Evolutionary conservation across 2,113 vertebrate genomes (phyloP), one percentile per base, ranked within the genome.

Genomic region (Macquaria australasica): DNA sequence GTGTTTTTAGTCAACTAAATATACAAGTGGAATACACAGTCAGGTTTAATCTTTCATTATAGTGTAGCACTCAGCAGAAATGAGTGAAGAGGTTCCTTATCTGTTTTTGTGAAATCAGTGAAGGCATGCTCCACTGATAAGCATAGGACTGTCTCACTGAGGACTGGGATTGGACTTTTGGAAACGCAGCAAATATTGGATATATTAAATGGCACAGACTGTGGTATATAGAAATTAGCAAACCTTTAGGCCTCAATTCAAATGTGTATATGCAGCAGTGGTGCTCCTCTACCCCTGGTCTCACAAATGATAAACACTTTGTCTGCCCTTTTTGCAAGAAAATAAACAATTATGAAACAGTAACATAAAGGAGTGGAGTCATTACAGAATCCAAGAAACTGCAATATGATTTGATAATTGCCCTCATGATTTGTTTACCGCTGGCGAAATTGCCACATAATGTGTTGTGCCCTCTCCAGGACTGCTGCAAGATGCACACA

Each of bases 361-460:
- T 18, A 56, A 71, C 73, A 83, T 23, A 75, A 78, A 23, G 71
- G 15, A 69, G 41, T 51, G 25, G 80, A 89, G 45, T 83, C 84
- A 72, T 85, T 79, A 72, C 48, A 43, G 20, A 59, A 73, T 34
- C 76, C 23, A 60, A 79, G 39, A 66, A 81, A 73, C 41, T 63
- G 70, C 48, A 62, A 31, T 50, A 28, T 79, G 59, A 86, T 86
- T 70, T 60, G 72, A 64, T 86, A 74, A 79, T 43, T 74, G 71
- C 55, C 12, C n/a, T 75, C 41, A 25, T 53, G 77, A 79, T 62
- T 64, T 53, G 8, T 84, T 82, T 70, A 77, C 73, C 21, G 28
- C 48, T 51, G 20, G 55, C 28, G 63, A 79, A 87, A 77, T 68
- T 87, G 53, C 25, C 72, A 70, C 75, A 80, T 77, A 60, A 83